Base-by-base conservation (phyloP, 92 coral and sea anemone species). In the Epizoanthus illoricatus region DNA sequence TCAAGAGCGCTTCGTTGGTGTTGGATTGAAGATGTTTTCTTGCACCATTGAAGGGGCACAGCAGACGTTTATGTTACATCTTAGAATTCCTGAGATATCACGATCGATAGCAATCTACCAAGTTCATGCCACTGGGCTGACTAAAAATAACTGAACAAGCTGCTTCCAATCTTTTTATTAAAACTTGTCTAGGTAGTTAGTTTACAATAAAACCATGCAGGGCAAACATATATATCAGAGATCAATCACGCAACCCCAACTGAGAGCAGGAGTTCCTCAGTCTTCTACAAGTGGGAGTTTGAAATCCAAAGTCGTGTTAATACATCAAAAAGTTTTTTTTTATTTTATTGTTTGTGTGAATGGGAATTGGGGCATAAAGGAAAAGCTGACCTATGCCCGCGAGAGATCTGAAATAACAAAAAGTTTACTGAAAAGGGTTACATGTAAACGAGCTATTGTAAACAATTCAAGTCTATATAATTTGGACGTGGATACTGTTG, bases 81-180 rank as follows among this genome's bases (percentile, higher is more conserved):
- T 57, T 65, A 24, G 20, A 86, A 88, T 88, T 88, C 91, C 89
- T 71, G 63, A 52, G 86, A 88, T 88, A 85, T 62, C 75, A 68
- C 78, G 86, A 73, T 65, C 69, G 63, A 73, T 88, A 85, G 74
- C 88, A 58, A 55, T 40, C 82, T 13, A 20, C 56, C 42, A 19
- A 84, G 88, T 79, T 88, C 91, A 84, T 21, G 47, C 33, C 71
- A 78, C 42, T 63, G 13, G n/a, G 71, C 64, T 18, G 36, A 63
- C 60, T 18, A 64, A 64, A 61, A 78, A 59, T 59, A 63, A 21
- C 66, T 45, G 8, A 5, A 64, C 64, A 78, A 63, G 82, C 42
- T 78, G 82, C 71, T 78, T 63, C 60, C 71, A 78, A 78, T 78
- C 82, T 78, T 78, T 49, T 70, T 78, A 63, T 78, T 78, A 62